A percentile compares a stretch with the other conserved stretches of the same genome.
These are phyloP conservation scores for Spicauda simplicius DNA, from an alignment of 2,888 invertebrate species.

Conservation along the genomic window DNA sequence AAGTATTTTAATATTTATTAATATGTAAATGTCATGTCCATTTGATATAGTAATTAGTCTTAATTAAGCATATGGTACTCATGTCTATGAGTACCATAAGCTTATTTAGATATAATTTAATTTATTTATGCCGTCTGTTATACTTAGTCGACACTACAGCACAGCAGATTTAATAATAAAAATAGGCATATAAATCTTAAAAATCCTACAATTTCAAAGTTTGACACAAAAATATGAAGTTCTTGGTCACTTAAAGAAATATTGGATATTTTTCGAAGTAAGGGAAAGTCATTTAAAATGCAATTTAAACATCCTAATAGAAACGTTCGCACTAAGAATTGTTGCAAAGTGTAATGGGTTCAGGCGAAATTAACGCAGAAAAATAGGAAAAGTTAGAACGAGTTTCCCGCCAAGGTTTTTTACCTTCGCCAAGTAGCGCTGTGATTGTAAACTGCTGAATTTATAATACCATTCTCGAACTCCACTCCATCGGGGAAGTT, in stretches of 20 bases:
- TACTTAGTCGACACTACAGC: no score
- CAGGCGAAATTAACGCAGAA: conserved; percentile 76
- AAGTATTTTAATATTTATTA: no score
- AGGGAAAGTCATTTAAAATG: conserved; percentile 74
- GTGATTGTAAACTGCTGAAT: conserved; percentile 85
- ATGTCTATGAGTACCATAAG: no score
- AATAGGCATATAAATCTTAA: no score
- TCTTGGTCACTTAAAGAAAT: not conserved
- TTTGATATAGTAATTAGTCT: no score
- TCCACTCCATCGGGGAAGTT: conserved; percentile 81
- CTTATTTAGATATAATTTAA: no score
- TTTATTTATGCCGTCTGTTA: no score
- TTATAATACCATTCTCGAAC: conserved; percentile 84
- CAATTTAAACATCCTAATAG: conserved; percentile 76
- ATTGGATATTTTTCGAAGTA: conserved; percentile 8
- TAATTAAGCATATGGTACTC: no score
- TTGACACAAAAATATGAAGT: no score
- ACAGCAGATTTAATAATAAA: no score
- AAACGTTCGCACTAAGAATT: conserved; percentile 65
- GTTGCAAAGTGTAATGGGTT: conserved; percentile 84
- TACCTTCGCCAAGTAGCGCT: conserved; percentile 78
- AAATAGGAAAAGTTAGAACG: conserved; percentile 85
- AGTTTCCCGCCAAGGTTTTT: conserved; percentile 77
- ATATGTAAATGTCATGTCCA: no score
- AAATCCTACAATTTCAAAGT: no score